A percentile compares a stretch with the other conserved stretches of the same genome.
phyloP scores from a whole-genome alignment of 2,797 vertebrate species.

The Bovichtus diacanthus region DNA sequence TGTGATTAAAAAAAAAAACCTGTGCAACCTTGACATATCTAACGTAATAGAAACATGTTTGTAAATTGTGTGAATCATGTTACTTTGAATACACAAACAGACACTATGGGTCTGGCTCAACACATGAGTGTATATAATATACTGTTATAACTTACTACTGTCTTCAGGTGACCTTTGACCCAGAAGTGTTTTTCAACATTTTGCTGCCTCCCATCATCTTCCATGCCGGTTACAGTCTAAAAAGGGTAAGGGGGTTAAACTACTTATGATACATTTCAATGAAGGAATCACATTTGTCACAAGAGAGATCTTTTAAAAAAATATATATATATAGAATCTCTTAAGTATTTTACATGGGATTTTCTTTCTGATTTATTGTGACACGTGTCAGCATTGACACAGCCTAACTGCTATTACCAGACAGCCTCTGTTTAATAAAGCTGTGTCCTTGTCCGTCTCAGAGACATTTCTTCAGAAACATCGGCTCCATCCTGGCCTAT shows the following conservation, averaged over 20 bases:
- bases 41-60: background rate
- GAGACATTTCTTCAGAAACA: constrained; percentile 98
- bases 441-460: constrained; percentile 66
- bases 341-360: background rate
- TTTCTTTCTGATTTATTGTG: background rate
- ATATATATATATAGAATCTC: no score
- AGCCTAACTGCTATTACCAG: background rate
- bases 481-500: constrained; percentile 95
- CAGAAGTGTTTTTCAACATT: constrained; percentile 99
- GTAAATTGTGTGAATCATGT: background rate
- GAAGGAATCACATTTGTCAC: background rate
- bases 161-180: constrained; percentile 95
- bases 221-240: constrained; percentile 97
- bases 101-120: background rate
- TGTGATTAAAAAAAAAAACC: background rate
- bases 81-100: background rate
- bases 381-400: background rate
- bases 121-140: no score
- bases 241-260: constrained; percentile 88
- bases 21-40: background rate
- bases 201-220: constrained; percentile 99
- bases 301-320: background rate
- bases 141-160: background rate
- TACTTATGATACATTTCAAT: background rate
- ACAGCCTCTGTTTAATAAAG: background rate